phyloP scores from a whole-genome alignment of 2,113 vertebrate species.

The Notarius quadriscutis region DNA sequence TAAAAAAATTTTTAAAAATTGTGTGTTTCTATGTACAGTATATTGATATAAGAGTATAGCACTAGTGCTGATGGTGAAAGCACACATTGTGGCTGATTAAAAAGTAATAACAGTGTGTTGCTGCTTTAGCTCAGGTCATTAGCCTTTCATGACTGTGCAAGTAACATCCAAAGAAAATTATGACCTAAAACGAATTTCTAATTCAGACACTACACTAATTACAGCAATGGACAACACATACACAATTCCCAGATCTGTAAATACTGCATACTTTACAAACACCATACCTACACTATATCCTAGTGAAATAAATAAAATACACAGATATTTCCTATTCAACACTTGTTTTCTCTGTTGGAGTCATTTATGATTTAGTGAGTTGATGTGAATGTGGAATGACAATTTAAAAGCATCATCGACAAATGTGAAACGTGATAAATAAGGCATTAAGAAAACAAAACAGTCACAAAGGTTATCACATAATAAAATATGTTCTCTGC shows the following conservation, averaged over 20 bases:
- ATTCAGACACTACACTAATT: slow-evolving; percentile 62
- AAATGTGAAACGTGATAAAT: slow-evolving; percentile 14
- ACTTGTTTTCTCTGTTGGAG: slow-evolving; percentile 44
- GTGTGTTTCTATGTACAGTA: neutral
- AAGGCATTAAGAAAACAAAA: slow-evolving; percentile 9
- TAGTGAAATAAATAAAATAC: slow-evolving; percentile 67
- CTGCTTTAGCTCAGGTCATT: slow-evolving; percentile 19
- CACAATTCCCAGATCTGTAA: slow-evolving; percentile 61
- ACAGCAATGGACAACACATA: slow-evolving; percentile 61
- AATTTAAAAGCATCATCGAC: neutral
- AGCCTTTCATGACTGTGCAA: slow-evolving; percentile 55
- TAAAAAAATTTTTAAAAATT: slow-evolving; percentile 14
- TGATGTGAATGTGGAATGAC: neutral
- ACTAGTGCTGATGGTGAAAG: slow-evolving; percentile 11
- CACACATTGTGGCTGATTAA: slow-evolving; percentile 29
- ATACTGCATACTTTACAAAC: slow-evolving; percentile 69
- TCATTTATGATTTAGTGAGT: neutral
- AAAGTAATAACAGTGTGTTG: slow-evolving; percentile 17
- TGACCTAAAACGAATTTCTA: slow-evolving; percentile 50
- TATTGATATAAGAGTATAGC: neutral
- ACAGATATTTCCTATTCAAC: slow-evolving; percentile 60
- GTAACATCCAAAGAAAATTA: slow-evolving; percentile 60
- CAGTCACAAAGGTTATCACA: neutral
- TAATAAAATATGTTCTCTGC: slow-evolving; percentile 35
- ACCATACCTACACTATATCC: slow-evolving; percentile 66